A percentile compares a stretch with the other conserved stretches of the same genome.
These are phyloP conservation scores for Pedionomus torquatus DNA, from an alignment of 2,113 vertebrate genomes.

Conservation along the genomic window DNA sequence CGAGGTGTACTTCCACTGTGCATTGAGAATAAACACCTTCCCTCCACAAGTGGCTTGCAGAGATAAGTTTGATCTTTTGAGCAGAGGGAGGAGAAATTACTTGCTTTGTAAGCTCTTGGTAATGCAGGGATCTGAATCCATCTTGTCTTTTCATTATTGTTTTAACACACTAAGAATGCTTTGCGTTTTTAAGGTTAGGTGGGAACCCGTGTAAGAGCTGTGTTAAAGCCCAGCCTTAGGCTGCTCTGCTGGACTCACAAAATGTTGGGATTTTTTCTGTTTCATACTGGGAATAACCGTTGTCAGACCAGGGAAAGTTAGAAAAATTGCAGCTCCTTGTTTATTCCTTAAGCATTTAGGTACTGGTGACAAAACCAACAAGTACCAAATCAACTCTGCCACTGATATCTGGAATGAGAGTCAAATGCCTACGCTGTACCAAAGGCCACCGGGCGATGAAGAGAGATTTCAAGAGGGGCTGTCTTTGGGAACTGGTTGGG, in stretches of 20 bases:
- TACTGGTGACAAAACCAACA: rapidly evolving
- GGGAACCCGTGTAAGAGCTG: not conserved
- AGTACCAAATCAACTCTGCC: not conserved
- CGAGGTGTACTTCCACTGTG: not conserved
- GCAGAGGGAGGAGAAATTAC: not conserved
- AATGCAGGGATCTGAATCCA: not conserved
- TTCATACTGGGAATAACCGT: not conserved
- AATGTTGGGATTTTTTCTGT: not conserved
- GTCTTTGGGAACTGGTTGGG: not conserved
- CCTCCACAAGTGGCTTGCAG: not conserved
- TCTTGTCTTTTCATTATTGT: not conserved
- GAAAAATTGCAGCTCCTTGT: not conserved
- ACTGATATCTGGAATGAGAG: not conserved
- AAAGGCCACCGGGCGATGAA: not conserved
- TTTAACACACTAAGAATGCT: not conserved
- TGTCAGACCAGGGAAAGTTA: not conserved
- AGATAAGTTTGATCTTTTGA: not conserved
- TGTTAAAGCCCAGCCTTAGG: not conserved
- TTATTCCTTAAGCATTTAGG: not conserved
- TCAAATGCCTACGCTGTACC: not conserved
- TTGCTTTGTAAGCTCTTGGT: not conserved
- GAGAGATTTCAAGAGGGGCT: not conserved
- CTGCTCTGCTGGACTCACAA: not conserved
- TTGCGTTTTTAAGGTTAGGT: not conserved
- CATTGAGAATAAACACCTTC: not conserved